Evolutionary conservation across 2,797 vertebrate species (phyloP), one percentile per base, ranked within the genome.

Genomic region (Gymnodraco acuticeps): DNA sequence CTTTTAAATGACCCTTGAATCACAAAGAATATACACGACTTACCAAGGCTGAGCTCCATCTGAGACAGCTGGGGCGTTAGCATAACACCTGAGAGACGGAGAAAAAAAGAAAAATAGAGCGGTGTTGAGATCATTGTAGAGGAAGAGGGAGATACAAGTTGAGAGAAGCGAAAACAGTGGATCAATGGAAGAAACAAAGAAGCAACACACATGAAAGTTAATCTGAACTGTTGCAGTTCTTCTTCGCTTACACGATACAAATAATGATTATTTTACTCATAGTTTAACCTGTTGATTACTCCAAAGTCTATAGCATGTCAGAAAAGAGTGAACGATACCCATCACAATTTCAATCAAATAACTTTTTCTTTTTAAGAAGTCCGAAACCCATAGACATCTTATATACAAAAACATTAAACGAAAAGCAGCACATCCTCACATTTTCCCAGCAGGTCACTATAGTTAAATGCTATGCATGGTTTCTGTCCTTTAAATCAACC

Each of bases 21-120:
- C 23, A 79, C 3, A 52, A 51, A 69, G 50, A 56, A 66, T 81
- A 77, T 60, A 45, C 17, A 27, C 60, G 15, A 93, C 93, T 94
- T 89, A 95, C 93, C 92, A 0, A 94, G 82, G 77, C 91, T 92
- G 82, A 95, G 90, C 74, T 95, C 93, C 86, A 94, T 79, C 65
- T 63, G 85, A 38, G 83, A 88, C 80, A 90, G 76, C 78, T 78
- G 93, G 45, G 89, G 86, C 48, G 79, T 85, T 61, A 84, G 60
- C 78, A 88, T 64, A 53, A 86, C 80, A 85, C 91, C 92, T 93
- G 78, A 71, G 53, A 82, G 62, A 82, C 42, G 81, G 47, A 90
- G 55, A 90, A 4, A 55, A 58, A 43, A 20, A 77, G 54, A 70
- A 63, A 64, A 23, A 65, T 3, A 61, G 33, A 68, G 15, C 42